A percentile compares a stretch with the other conserved stretches of the same genome.
Evolutionary conservation across 2,113 vertebrate species (phyloP).

Genomic region (Nerophis lumbriciformis): DNA sequence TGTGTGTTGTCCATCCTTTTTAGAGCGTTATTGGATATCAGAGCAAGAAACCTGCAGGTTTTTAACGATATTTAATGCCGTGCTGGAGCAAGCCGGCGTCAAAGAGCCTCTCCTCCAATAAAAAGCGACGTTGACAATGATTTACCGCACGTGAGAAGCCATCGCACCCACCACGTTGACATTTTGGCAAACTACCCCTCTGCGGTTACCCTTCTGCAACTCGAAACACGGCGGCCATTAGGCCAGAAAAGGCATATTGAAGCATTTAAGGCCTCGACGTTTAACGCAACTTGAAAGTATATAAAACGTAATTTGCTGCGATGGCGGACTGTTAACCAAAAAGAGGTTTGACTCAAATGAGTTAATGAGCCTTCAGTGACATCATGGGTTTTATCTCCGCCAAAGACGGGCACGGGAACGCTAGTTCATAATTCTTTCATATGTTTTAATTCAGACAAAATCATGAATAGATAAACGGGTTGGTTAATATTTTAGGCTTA

Average conservation of each 20-base stretch:
- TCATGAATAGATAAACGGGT: conserved; percentile 56
- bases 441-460: conserved; percentile 47
- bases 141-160: too few relatives aligned
- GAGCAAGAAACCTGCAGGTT: too few relatives aligned
- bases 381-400: conserved; percentile 25
- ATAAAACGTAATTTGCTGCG: conserved; percentile 32
- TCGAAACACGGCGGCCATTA: conserved; percentile 29
- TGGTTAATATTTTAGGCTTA: conserved; percentile 55
- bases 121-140: too few relatives aligned
- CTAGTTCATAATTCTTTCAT: conserved; percentile 43
- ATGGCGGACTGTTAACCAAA: conserved; percentile 22
- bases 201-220: conserved; percentile 42
- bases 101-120: too few relatives aligned
- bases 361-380: conserved; percentile 37
- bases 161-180: conserved; percentile 29
- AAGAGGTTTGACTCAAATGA: conserved; percentile 28
- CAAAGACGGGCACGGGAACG: conserved; percentile 11
- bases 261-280: conserved; percentile 43
- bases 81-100: too few relatives aligned
- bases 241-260: conserved; percentile 44
- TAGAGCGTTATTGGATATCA: too few relatives aligned
- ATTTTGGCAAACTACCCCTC: conserved; percentile 32
- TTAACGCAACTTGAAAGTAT: conserved; percentile 39
- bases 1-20: too few relatives aligned
- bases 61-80: too few relatives aligned